Evolutionary conservation across 2,797 vertebrate species (phyloP).

Genomic region (Enteromius radiatus): DNA sequence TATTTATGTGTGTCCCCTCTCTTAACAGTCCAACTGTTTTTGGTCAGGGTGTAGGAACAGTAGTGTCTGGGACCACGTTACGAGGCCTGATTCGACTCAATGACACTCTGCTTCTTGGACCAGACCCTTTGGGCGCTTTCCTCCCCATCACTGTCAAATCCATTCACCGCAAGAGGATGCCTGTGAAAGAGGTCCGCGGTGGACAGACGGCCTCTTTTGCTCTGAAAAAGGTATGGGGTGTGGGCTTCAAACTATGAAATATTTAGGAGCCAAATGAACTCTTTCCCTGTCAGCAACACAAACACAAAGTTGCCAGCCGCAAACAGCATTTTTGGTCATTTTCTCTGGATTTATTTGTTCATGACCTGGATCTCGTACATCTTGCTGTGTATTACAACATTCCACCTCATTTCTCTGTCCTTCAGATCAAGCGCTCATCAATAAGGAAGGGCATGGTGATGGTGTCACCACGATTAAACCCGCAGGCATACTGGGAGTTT

Average conservation of each 20-base stretch:
- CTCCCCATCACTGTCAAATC: conserved; percentile 96
- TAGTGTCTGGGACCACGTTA: conserved; percentile 96
- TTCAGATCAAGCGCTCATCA: conserved; percentile 95
- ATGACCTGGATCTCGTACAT: too few species aligned
- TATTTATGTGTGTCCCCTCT: conserved; percentile 1
- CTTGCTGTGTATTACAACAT: neutral
- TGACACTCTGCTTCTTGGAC: conserved; percentile 94
- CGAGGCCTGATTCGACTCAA: conserved; percentile 95
- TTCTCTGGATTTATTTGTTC: too few species aligned
- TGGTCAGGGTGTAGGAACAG: conserved; percentile 93
- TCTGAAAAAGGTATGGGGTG: conserved; percentile 89
- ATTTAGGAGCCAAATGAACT: neutral
- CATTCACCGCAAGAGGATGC: conserved; percentile 98
- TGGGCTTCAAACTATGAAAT: neutral
- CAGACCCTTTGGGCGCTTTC: conserved; percentile 95
- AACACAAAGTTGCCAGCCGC: too few species aligned
- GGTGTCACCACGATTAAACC: conserved; percentile 94
- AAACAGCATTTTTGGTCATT: neutral
- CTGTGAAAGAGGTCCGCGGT: conserved; percentile 95
- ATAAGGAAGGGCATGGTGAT: conserved; percentile 99
- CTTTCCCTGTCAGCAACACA: neutral
- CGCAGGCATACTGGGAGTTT: conserved; percentile 98
- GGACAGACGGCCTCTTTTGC: conserved; percentile 98
- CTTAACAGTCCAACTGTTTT: neutral
- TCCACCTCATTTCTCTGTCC: neutral